Evolutionary conservation across 2,797 vertebrate species (phyloP), one percentile per base, ranked within the genome.

Genomic region (Danio jaintianensis): DNA sequence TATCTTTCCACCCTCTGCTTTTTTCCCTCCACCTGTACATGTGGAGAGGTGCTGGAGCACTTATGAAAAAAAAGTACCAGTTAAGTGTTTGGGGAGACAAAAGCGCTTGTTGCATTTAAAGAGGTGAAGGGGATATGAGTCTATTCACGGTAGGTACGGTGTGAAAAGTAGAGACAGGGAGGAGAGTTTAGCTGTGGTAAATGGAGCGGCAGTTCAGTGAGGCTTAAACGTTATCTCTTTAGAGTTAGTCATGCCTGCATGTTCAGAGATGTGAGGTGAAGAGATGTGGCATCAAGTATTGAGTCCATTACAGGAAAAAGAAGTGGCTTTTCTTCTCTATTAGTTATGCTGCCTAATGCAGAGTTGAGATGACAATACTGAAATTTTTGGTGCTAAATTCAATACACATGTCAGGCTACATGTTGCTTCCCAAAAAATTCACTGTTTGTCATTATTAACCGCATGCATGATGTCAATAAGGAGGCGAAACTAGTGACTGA

Each of bases 1-100:
- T 92, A 91, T 92, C 89, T 89, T 93, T 92, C 91, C 88, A 86
- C 61, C 53, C 86, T 90, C 87, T 86, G 7, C 15, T 50, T 79
- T 79, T 58, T 61, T 36, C 6, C 20, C 13, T 68, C 22, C 86
- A 86, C 88, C 7, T 72, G 58, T 72, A 80, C 69, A 63, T 80
- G 68, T 61, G 83, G 80, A 90, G 68, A 85, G 86, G 87, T 85
- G 86, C 85, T 86, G 74, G 63, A 83, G 75, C 85, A 86, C 84
- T 84, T 82, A 68, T 88, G 83, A 90, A 88, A 83, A 48, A n/a
- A 79, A 73, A 80, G 80, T 80, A 79, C 62, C 55, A 74, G 73
- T 78, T n/a, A 63, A 82, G 81, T 74, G 47, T 64, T 63, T 56
- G 85, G 78, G 86, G 85, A 89, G 83, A 89, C 59, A 85, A 89